A percentile compares a stretch with the other conserved stretches of the same genome.
Evolutionary conservation across 2,888 invertebrate species (phyloP).

Genomic region (Ectropis crepuscularia): DNA sequence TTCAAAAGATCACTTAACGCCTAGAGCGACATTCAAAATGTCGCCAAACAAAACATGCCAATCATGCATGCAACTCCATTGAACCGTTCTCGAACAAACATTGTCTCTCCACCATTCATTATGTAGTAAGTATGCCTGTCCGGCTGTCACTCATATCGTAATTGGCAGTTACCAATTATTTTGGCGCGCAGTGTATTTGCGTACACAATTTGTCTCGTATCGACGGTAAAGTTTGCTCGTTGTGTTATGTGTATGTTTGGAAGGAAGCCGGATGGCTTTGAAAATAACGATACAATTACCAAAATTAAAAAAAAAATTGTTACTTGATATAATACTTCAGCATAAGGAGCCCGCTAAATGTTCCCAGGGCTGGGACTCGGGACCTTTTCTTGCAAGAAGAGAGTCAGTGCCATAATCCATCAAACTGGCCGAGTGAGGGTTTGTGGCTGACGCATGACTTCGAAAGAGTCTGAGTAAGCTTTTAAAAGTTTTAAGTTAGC

Average conservation of each 20-base stretch:
- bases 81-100: slow-evolving; percentile 12
- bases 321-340: no score
- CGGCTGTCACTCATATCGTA: slow-evolving; percentile 39
- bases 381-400: no score
- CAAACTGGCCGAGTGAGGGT: no score
- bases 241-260: slow-evolving; percentile 5
- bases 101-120: slow-evolving; percentile 29
- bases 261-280: background rate
- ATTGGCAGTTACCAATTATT: slow-evolving; percentile 46
- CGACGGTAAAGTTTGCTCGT: slow-evolving; percentile 28
- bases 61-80: slow-evolving; percentile 1
- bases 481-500: no score
- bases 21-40: background rate
- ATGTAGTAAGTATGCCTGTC: slow-evolving; percentile 35
- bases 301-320: no score
- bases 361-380: no score
- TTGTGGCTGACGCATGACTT: no score
- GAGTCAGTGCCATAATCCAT: no score
- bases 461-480: no score
- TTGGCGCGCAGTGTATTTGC: slow-evolving; percentile 47
- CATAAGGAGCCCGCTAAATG: no score
- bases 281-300: no score
- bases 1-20: no score
- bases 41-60: slow-evolving; percentile 7
- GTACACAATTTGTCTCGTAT: slow-evolving; percentile 52